These are phyloP conservation scores for Epistrophe grossulariae DNA, from an alignment of 2,888 invertebrate species.

Conservation along the genomic window DNA sequence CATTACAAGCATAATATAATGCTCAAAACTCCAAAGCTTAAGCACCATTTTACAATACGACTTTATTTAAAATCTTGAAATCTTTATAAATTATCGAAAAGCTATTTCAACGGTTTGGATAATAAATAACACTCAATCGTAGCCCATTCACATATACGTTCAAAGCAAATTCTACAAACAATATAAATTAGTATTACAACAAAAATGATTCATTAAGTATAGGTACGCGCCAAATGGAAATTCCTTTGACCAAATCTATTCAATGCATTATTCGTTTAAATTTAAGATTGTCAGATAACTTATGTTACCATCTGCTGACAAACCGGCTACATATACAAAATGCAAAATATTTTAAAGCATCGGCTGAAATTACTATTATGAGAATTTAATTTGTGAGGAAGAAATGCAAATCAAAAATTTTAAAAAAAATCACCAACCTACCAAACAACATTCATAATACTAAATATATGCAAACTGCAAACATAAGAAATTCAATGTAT, in stretches of 20 bases:
- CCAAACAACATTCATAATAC: not conserved
- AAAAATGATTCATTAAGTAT: not conserved
- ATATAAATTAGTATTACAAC: constrained; percentile 3
- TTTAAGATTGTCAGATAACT: constrained; percentile 38
- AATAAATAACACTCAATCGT: not conserved
- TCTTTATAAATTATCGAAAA: not conserved
- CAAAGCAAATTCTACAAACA: not conserved
- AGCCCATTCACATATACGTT: not conserved
- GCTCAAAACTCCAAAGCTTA: not conserved
- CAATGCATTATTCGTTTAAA: not conserved
- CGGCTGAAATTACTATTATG: constrained; percentile 3
- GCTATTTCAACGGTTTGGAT: not conserved
- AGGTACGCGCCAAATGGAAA: constrained; percentile 5
- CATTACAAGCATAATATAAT: not conserved
- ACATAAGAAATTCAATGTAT: constrained; percentile 37
- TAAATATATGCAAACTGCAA: constrained; percentile 1
- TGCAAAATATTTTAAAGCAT: not conserved
- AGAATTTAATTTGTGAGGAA: constrained; percentile 19
- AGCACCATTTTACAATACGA: not conserved
- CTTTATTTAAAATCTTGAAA: not conserved
- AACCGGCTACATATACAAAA: constrained; percentile 49
- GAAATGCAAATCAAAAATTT: constrained; percentile 24
- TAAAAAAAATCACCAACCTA: not conserved
- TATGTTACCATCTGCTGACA: constrained; percentile 14
- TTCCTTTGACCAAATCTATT: constrained; percentile 3